These are phyloP conservation scores for Triplophysa yarkandensis DNA, from an alignment of 2,797 vertebrate species.

Conservation along the genomic window DNA sequence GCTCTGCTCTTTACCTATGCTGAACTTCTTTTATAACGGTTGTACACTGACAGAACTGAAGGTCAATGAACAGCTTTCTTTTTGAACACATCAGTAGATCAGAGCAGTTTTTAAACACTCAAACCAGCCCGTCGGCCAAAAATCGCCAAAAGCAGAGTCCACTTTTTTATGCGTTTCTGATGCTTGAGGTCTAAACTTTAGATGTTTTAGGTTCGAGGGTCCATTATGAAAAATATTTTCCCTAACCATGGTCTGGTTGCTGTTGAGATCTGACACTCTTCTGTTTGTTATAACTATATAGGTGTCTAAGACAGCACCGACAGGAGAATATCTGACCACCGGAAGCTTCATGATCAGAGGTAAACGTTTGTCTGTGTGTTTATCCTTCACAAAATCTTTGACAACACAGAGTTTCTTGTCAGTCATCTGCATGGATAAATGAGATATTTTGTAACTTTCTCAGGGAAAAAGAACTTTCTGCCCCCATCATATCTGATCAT, in stretches of 20 bases:
- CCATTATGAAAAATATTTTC: neutral
- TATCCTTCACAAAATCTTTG: neutral
- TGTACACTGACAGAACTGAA: too few relatives aligned
- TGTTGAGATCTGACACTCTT: neutral
- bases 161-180: too few relatives aligned
- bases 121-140: too few relatives aligned
- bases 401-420: neutral
- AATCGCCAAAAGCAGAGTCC: too few relatives aligned
- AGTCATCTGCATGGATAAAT: neutral
- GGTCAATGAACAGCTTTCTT: too few relatives aligned
- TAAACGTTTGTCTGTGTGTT: constrained; percentile 53
- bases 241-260: neutral
- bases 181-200: neutral
- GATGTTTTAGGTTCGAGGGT: neutral
- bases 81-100: too few relatives aligned
- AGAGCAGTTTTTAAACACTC: too few relatives aligned
- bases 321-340: constrained; percentile 96
- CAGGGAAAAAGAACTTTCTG: constrained; percentile 98
- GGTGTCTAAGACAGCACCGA: constrained; percentile 98
- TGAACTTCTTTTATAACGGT: too few relatives aligned
- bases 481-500: constrained; percentile 98
- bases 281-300: constrained; percentile 58
- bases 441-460: neutral
- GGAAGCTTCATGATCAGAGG: constrained; percentile 99
- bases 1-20: too few relatives aligned